Evolutionary conservation across 2,888 invertebrate species (phyloP).

Genomic region (Tethea ocularis): DNA sequence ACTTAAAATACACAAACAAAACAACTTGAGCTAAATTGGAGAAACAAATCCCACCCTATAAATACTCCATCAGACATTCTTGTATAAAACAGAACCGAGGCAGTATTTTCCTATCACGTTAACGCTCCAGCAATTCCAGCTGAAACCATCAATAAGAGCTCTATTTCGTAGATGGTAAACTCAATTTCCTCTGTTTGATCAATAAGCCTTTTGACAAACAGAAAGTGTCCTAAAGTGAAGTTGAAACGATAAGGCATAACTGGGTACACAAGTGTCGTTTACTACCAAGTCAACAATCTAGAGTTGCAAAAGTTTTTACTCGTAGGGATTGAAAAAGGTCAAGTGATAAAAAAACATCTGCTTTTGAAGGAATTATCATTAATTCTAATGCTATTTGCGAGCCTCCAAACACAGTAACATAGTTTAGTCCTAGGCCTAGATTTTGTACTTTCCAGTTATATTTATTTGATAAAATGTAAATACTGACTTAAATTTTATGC

Average conservation of each 20-base stretch:
- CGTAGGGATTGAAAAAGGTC: not conserved
- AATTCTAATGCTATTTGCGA: no score
- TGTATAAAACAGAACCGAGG: not conserved
- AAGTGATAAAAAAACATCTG: not conserved
- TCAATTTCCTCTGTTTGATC: slow-evolving; percentile 7
- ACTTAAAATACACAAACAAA: not conserved
- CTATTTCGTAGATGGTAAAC: slow-evolving; percentile 5
- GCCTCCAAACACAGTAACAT: no score
- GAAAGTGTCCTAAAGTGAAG: slow-evolving; percentile 35
- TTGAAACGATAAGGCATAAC: slow-evolving; percentile 43
- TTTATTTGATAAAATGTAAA: no score
- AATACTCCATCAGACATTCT: slow-evolving; percentile 2
- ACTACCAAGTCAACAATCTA: slow-evolving; percentile 32
- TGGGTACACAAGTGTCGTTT: slow-evolving; percentile 34
- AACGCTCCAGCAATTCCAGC: not conserved
- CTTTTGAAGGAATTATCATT: not conserved
- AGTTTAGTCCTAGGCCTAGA: no score
- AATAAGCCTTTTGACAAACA: slow-evolving; percentile 34
- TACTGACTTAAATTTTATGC: no score
- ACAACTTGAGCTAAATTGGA: not conserved
- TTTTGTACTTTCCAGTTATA: no score
- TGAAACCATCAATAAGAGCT: slow-evolving; percentile 1
- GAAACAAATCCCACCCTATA: not conserved
- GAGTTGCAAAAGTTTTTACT: slow-evolving; percentile 25
- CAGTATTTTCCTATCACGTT: slow-evolving; percentile 10